Evolutionary conservation across 2,888 invertebrate species (phyloP), one percentile per base, ranked within the genome.

Genomic region (Andrena haemorrhoa): DNA sequence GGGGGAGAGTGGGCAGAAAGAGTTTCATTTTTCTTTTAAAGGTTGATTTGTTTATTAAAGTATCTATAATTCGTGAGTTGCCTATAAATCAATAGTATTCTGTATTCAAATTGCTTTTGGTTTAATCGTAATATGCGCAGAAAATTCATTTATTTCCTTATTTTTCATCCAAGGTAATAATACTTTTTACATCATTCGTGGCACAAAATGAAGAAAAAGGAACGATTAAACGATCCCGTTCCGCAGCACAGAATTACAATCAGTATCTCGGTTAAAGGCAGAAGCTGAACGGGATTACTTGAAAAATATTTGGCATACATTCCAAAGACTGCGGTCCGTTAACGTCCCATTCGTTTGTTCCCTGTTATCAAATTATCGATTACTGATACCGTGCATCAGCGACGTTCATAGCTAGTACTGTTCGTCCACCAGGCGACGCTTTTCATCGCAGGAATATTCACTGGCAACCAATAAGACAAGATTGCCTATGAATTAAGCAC

Each of bases 301-400:
- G 8, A 10, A 23, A 53, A 53, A 10, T 23, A 23, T 53, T 4
- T 12, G 26, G 12, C 33, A 23, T n/a, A 68, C 2, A 60, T 29
- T 51, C 8, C n/a, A 16, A n/a, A n/a, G 20, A 0, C 26, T 8
- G n/a, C 12, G 1, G 16, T 6, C 20, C 33, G 23, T 5, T 20
- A 26, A n/a, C 16, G 20, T 53, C 41, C 12, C 41, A 41, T 56
- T 41, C 65, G 3, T 56, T 65, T 65, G 29, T 65, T 29, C 29
- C 10, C 41, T 20, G 56, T 56, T 73, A 56, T 73, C 65, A 73
- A 56, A 7, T 72, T 72, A 72, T 73, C 41, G 65, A 73, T 73
- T 65, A 56, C 12, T 73, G 53, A 73, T 73, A 65, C 8, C 35
- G 41, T 41, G 53, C 65, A 35, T 41, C 20, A 56, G 33, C 65